These are phyloP conservation scores for Amblyraja radiata DNA, from an alignment of 2,797 vertebrate genomes.

Conservation along the genomic window DNA sequence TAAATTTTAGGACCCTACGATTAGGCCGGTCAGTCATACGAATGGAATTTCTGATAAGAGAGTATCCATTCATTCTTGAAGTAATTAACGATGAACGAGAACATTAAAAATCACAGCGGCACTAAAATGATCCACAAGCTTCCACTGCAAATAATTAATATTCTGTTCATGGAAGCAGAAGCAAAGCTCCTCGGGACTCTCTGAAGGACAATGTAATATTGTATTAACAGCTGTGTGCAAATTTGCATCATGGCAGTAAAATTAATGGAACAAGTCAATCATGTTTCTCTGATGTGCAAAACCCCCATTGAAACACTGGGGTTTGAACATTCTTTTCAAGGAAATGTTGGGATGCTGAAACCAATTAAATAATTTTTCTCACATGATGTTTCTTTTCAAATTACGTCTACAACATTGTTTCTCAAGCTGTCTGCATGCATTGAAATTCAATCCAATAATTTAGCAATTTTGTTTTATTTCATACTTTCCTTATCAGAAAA, in stretches of 20 bases:
- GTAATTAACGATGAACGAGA: neutral
- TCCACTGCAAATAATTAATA: constrained; percentile 14
- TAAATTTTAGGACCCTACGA: neutral
- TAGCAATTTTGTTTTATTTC: neutral
- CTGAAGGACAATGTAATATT: neutral
- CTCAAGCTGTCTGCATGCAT: neutral
- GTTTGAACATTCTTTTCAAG: neutral
- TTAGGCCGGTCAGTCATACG: neutral
- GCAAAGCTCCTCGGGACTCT: neutral
- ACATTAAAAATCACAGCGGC: neutral
- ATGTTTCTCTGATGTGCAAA: neutral
- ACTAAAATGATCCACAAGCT: neutral
- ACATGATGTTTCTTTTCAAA: neutral
- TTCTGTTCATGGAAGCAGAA: neutral
- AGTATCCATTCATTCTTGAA: neutral
- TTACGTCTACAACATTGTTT: neutral
- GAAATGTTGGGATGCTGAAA: neutral
- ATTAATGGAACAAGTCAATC: constrained; percentile 19
- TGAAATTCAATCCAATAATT: neutral
- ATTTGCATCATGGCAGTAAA: neutral
- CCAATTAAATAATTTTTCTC: neutral
- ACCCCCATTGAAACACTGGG: neutral
- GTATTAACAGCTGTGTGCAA: neutral
- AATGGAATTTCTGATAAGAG: neutral
- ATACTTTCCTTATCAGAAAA: neutral